phyloP scores from a whole-genome alignment of 2,888 invertebrate genomes.

The Ischnura elegans region DNA sequence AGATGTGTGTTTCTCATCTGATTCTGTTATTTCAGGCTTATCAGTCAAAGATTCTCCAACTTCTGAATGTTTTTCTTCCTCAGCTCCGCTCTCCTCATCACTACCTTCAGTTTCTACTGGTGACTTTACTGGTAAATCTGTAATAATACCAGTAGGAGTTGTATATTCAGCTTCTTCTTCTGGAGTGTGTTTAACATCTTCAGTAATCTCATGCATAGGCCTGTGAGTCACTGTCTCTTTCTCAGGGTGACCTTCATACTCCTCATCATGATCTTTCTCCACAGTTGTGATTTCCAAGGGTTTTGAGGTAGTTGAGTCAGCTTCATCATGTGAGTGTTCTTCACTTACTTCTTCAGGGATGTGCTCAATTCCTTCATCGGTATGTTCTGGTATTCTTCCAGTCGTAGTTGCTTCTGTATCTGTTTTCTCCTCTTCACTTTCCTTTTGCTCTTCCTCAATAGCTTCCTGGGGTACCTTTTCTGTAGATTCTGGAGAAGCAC shows the following conservation, averaged over 20 bases:
- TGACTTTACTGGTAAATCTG: background rate
- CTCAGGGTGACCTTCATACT: background rate
- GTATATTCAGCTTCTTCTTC: background rate
- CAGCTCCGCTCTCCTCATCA: background rate
- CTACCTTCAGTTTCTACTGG: background rate
- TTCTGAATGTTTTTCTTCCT: background rate
- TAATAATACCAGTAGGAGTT: background rate
- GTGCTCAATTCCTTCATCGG: conserved; percentile 30
- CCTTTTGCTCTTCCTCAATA: background rate
- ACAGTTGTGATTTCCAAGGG: background rate
- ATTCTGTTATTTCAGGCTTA: background rate
- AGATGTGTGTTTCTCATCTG: conserved; percentile 14
- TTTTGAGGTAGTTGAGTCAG: background rate
- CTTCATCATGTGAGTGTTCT: background rate
- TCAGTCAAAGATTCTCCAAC: background rate
- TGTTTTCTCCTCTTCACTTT: background rate
- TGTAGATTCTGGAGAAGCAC: background rate
- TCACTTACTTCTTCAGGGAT: background rate
- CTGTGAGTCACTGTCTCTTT: conserved; percentile 3
- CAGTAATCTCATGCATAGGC: background rate
- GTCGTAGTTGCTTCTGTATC: background rate
- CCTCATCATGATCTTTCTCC: background rate
- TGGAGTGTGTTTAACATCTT: conserved; percentile 2
- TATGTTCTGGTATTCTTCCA: background rate
- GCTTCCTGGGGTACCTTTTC: background rate